phyloP scores from a whole-genome alignment of 2,888 invertebrate species.

The Himalopsyche japonica region DNA sequence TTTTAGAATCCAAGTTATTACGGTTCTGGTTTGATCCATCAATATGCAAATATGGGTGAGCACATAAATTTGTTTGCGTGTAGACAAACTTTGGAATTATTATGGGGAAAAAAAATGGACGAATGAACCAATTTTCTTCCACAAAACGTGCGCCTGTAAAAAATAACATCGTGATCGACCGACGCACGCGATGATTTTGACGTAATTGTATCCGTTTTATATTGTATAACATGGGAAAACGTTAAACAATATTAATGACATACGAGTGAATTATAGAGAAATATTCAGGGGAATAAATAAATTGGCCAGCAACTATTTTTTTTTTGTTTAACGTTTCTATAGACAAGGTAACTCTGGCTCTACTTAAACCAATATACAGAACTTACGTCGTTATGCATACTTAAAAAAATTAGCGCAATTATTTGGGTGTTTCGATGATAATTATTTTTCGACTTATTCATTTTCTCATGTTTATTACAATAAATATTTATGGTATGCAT shows the following conservation, averaged over 20 bases:
- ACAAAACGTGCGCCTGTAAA: not conserved
- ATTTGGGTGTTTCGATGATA: too few relatives aligned
- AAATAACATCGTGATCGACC: not conserved
- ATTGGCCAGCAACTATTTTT: too few relatives aligned
- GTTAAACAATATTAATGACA: not conserved
- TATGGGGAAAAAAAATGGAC: not conserved
- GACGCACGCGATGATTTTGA: not conserved
- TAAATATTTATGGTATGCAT: too few relatives aligned
- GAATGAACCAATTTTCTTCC: not conserved
- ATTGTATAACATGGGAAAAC: not conserved
- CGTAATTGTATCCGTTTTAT: not conserved
- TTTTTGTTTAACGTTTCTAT: too few relatives aligned
- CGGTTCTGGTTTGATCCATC: not conserved
- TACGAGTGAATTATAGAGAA: too few relatives aligned
- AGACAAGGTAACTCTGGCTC: too few relatives aligned
- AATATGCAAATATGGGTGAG: not conserved
- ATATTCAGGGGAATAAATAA: too few relatives aligned
- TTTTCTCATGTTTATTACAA: too few relatives aligned
- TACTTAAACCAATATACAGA: too few relatives aligned
- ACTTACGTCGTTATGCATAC: too few relatives aligned
- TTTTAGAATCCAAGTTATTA: not conserved
- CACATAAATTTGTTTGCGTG: not conserved
- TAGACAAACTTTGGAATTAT: not conserved
- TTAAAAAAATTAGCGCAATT: too few relatives aligned
- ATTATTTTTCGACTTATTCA: too few relatives aligned